Conservation (phyloP, 2,113 vertebrate species). For the Merops nubicus region DNA sequence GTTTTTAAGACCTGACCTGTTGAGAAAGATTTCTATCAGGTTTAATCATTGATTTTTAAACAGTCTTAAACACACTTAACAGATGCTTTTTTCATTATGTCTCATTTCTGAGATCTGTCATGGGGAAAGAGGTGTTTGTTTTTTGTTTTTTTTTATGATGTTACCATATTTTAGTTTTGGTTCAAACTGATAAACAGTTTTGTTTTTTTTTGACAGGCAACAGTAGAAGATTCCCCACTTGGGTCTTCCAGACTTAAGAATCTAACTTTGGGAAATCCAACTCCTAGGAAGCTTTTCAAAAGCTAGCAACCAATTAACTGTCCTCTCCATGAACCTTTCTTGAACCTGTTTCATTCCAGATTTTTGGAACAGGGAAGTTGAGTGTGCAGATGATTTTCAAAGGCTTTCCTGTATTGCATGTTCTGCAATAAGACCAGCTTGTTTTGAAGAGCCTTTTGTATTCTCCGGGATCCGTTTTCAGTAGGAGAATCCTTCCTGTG, state of each 20-base stretch:
- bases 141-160: neutral
- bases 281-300: constrained; percentile 73
- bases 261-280: constrained; percentile 54
- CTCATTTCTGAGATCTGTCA: neutral
- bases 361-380: neutral
- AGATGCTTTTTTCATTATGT: neutral
- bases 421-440: neutral
- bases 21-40: neutral
- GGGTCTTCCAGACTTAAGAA: constrained; percentile 60
- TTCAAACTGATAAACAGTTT: neutral
- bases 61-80: neutral
- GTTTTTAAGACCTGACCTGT: neutral
- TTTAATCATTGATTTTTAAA: neutral
- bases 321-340: neutral
- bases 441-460: neutral
- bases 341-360: neutral
- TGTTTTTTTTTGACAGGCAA: constrained; percentile 54
- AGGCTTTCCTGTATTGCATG: neutral
- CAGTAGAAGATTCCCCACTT: constrained; percentile 65
- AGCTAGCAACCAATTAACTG: neutral
- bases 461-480: neutral
- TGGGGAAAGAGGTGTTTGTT: neutral
- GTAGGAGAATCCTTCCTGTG: neutral
- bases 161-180: neutral
- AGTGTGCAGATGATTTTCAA: neutral